Base-by-base conservation (phyloP, 2,888 invertebrate genomes). In the Pollenia griseotomentosa region DNA sequence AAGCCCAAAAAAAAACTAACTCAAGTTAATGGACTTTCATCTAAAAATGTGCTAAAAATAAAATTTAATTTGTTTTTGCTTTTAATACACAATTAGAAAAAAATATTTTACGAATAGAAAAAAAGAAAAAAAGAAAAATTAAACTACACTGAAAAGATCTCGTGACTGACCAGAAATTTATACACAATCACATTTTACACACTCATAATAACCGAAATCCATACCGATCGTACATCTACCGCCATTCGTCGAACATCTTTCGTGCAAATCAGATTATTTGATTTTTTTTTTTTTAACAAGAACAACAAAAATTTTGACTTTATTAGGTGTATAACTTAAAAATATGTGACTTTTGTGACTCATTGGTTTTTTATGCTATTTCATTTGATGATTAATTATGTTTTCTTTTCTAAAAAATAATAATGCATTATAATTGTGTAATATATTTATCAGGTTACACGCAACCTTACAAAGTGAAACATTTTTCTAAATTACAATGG, bases 11-110 rank as follows among this genome's bases (percentile, higher is more conserved):
- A 44, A 74, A 42, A 68, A 23, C 40, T n/a, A 79, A 79, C 55
- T 77, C 55, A 77, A 81, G 48, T 63, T 68, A 87, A 84, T 84
- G 73, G 81, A 84, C 80, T 87, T 84, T 87, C 83, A 66, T 83
- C 73, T 84, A 46, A 79, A 70, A 79, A 48, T 63, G 65, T 70
- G 70, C 63, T 74, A 83, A 78, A 85, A 85, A 82, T 81, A 85
- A 78, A 78, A 68, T 19, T 71, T 44, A 40, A 59, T 61, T 68
- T 75, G n/a, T 83, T 57, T 51, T 61, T 33, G 57, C 16, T 48
- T 48, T 51, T 65, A 53, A 23, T 53, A 51, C 9, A 51, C n/a
- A 42, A 40, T 42, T 6, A 33, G 6, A 33, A 33, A 33, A 33
- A 33, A 33, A 33, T 23, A 19, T 33, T 33, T 6, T 6, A 33